Evolutionary conservation across 1,140 invertebrate species (phyloP).

Genomic region (Pseudomyrmex cubaensis): DNA sequence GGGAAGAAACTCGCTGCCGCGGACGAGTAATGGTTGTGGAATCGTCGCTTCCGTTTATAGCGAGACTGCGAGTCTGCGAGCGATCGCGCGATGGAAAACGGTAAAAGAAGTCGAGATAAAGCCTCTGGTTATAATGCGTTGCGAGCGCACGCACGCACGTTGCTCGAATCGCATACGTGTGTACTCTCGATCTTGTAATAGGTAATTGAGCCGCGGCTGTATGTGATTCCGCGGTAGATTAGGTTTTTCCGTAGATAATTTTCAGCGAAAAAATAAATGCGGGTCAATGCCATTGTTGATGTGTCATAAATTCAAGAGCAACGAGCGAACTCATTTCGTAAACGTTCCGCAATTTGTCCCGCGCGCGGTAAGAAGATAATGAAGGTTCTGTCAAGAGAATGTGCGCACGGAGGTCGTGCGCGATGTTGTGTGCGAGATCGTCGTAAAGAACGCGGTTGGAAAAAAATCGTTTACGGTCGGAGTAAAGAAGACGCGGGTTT

Average conservation of each 20-base stretch:
- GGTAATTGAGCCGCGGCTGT: too few species aligned
- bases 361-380: constrained; percentile 45
- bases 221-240: too few species aligned
- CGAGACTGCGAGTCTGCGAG: constrained; percentile 65
- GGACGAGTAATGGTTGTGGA: constrained; percentile 72
- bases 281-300: not conserved
- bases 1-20: constrained; percentile 67
- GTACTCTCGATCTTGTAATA: too few species aligned
- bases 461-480: constrained; percentile 40
- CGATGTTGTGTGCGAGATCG: not conserved
- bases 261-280: too few species aligned
- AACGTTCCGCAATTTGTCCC: constrained; percentile 53
- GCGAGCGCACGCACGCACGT: too few species aligned
- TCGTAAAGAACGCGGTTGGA: not conserved
- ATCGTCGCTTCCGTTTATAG: constrained; percentile 76
- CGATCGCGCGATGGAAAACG: constrained; percentile 36
- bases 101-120: constrained; percentile 28
- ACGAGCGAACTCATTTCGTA: constrained; percentile 20
- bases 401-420: not conserved
- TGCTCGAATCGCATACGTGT: too few species aligned
- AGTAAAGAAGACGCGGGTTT: constrained; percentile 32
- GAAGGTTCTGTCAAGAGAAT: constrained; percentile 45
- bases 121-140: constrained; percentile 23
- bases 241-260: too few species aligned
- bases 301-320: constrained; percentile 27